Base-by-base conservation (phyloP, 1,140 invertebrate species). In the Monochamus saltuarius region DNA sequence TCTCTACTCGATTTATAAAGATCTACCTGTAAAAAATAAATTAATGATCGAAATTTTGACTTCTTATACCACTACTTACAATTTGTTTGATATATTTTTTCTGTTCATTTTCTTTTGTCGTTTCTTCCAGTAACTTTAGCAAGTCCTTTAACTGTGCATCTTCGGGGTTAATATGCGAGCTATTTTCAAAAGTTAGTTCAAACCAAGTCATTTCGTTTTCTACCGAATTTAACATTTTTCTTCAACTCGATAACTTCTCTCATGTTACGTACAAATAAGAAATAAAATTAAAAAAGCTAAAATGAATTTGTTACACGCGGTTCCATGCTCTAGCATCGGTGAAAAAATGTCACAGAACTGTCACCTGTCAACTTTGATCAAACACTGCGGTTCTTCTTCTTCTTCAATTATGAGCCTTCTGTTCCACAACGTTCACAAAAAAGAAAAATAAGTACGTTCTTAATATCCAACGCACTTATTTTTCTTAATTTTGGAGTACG, bases 71-170 rank as follows among this genome's bases (percentile, higher is more conserved):
- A 19, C n/a, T 11, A 56, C 53, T 62, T 56, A 67, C 65, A 59
- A 64, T 59, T 55, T 64, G 54, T 37, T 64, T 61, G 38, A 67
- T 64, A 40, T 54, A 29, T 49, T 59, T 51, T 59, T 64, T 64
- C 29, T 10, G 40, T 29, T 67, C 61, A 22, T 59, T 56, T 36
- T 67, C 65, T 37, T 47, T 49, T 11, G 40, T 46, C n/a, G 16
- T 14, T 46, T 13, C 50, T 35, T 19, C 45, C 19, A 64, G 37
- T 54, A 57, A n/a, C 36, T 51, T 49, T 47, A 60, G 52, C 61
- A 61, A 10, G 38, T 10, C 14, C 8, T 50, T 49, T 38, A 57
- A 16, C 39, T 49, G 34, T 45, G 11, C 19, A 57, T 57, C 35
- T 57, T 57, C 34, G 37, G 10, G 19, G 49, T 49, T n/a, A 19